Conservation (phyloP, 2,888 invertebrate species). For the Elegia similella region DNA sequence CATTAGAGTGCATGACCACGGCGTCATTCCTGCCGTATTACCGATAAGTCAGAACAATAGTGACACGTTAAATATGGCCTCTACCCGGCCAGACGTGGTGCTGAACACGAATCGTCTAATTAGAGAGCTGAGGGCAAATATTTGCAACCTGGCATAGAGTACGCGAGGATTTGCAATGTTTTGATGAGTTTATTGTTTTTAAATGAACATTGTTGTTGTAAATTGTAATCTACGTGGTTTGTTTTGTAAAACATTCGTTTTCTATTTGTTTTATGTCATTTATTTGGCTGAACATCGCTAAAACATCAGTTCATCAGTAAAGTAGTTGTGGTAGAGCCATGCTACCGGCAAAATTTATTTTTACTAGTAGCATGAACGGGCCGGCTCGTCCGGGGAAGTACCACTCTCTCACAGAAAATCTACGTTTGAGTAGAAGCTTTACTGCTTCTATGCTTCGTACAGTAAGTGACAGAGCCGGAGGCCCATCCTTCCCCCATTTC, state of each 20-base stretch:
- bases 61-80: slow-evolving; percentile 66
- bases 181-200: not conserved
- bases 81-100: slow-evolving; percentile 45
- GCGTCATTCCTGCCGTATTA: slow-evolving; percentile 50
- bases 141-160: slow-evolving; percentile 12
- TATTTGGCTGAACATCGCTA: no score
- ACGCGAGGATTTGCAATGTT: not conserved
- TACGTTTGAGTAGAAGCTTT: no score
- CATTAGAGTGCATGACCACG: slow-evolving; percentile 59
- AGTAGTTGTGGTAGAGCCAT: no score
- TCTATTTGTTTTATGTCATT: not conserved
- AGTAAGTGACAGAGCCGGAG: no score
- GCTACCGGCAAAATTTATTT: no score
- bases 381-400: no score
- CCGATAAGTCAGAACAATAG: slow-evolving; percentile 65
- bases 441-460: no score
- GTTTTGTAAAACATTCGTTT: not conserved
- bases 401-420: no score
- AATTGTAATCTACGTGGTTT: not conserved
- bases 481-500: no score
- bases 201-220: no score
- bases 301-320: no score
- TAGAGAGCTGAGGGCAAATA: slow-evolving; percentile 38
- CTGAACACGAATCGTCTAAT: slow-evolving; percentile 70
- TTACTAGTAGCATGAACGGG: no score